Percentiles rank a stretch among this genome's conserved stretches.
These are phyloP conservation scores for Pristionchus mayeri DNA, from an alignment of 2,888 invertebrate species.

Conservation along the genomic window DNA sequence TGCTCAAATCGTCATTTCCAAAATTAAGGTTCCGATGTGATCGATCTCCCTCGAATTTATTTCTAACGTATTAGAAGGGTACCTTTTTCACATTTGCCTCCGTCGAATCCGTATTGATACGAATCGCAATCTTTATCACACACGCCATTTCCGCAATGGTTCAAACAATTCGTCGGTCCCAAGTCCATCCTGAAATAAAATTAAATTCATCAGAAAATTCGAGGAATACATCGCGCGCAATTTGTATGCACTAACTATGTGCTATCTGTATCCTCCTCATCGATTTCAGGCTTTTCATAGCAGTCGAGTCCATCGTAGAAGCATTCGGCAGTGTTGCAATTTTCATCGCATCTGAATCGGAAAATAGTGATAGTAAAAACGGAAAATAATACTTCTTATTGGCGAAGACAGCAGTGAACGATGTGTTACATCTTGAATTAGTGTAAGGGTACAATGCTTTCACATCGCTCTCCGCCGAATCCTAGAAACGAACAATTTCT, in stretches of 20 bases:
- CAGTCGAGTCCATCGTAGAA: slow-evolving; percentile 44
- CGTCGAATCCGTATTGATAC: not conserved
- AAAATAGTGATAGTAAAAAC: no score
- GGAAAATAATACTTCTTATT: not conserved
- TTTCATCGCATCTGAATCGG: not conserved
- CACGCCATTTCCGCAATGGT: not conserved
- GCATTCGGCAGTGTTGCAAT: slow-evolving; percentile 22
- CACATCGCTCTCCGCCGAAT: slow-evolving; percentile 24
- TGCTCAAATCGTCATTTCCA: no score
- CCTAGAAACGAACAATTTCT: slow-evolving; percentile 9
- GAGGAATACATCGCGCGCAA: no score
- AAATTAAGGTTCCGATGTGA: no score
- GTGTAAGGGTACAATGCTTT: not conserved
- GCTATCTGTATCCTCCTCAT: no score
- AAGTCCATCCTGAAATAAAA: slow-evolving; percentile 12
- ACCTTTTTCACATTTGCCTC: slow-evolving; percentile 8
- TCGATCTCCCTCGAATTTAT: no score
- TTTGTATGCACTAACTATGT: no score
- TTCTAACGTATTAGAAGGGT: no score
- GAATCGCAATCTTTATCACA: not conserved
- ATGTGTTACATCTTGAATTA: not conserved
- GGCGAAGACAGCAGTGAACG: not conserved
- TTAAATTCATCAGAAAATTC: no score
- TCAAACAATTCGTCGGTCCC: not conserved
- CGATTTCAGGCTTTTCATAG: not conserved